Conservation (phyloP, 2,888 invertebrate species). For the Lysandra bellargus region DNA sequence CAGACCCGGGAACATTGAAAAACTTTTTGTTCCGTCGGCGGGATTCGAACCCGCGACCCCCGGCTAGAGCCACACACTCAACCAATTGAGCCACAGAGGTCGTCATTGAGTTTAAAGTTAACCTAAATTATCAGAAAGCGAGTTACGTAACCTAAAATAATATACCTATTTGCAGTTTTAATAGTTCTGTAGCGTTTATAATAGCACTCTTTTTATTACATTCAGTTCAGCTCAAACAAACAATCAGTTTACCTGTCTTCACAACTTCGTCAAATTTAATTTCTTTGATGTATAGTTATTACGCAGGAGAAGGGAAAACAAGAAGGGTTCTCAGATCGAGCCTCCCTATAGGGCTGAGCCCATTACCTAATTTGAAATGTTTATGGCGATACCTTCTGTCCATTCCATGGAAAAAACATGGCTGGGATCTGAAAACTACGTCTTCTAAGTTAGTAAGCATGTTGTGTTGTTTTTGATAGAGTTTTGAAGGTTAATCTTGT, state of each 20-base stretch:
- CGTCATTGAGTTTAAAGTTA: too few species aligned
- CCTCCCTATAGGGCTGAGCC: background rate
- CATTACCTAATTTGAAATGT: conserved; percentile 26
- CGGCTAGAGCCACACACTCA: too few species aligned
- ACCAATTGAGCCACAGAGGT: too few species aligned
- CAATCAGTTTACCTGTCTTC: conserved; percentile 4
- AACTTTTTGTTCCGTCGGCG: too few species aligned
- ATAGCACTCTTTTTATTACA: background rate
- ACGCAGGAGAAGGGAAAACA: background rate
- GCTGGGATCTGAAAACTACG: background rate
- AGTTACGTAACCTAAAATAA: too few species aligned
- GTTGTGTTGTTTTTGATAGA: background rate
- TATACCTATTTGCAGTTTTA: too few species aligned
- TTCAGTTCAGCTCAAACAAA: background rate
- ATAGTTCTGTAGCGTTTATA: too few species aligned
- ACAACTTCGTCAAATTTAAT: background rate
- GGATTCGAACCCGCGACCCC: too few species aligned
- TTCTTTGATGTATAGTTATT: conserved; percentile 20
- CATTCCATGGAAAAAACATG: background rate
- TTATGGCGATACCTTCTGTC: conserved; percentile 23
- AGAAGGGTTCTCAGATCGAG: background rate
- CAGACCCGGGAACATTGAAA: too few species aligned
- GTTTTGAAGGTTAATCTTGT: too few species aligned
- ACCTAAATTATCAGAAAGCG: too few species aligned
- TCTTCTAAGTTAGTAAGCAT: background rate